Evolutionary conservation across 2,113 vertebrate species (phyloP).

Genomic region (Spea multiplicata): DNA sequence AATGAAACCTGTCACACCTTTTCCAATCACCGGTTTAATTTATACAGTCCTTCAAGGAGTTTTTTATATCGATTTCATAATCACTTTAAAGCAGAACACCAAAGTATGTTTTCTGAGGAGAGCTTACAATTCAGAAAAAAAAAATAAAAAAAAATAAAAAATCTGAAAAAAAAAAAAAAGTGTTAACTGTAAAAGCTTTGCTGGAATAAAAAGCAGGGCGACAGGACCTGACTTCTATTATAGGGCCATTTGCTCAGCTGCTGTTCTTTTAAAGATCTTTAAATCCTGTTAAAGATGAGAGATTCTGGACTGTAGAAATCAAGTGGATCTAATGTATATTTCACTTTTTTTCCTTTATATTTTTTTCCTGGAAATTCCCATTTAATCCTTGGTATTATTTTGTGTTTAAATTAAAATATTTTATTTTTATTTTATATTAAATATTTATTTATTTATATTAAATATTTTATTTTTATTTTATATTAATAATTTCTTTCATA

Average conservation of each 20-base stretch:
- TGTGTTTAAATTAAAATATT: too few relatives aligned
- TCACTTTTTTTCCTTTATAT: too few relatives aligned
- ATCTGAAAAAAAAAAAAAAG: conserved; percentile 53
- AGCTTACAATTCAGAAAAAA: conserved; percentile 79
- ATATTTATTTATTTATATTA: too few relatives aligned
- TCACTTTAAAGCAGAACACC: conserved; percentile 97
- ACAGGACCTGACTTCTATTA: conserved; percentile 73
- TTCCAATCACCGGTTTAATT: conserved; percentile 94
- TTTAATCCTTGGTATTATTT: too few relatives aligned
- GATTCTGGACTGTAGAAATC: too few relatives aligned
- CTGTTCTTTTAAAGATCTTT: background rate
- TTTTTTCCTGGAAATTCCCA: too few relatives aligned
- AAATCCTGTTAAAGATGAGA: background rate
- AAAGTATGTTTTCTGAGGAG: conserved; percentile 50
- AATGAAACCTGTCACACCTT: conserved; percentile 99
- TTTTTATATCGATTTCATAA: conserved; percentile 99
- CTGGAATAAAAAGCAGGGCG: conserved; percentile 74
- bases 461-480: too few relatives aligned
- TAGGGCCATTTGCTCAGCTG: background rate
- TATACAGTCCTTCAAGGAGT: conserved; percentile 85
- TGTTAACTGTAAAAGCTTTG: conserved; percentile 73
- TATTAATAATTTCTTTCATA: too few relatives aligned
- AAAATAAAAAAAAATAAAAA: too few relatives aligned
- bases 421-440: too few relatives aligned
- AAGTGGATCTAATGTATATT: too few relatives aligned